Conservation (phyloP, 2,113 vertebrate genomes). For the Daubentonia madagascariensis region DNA sequence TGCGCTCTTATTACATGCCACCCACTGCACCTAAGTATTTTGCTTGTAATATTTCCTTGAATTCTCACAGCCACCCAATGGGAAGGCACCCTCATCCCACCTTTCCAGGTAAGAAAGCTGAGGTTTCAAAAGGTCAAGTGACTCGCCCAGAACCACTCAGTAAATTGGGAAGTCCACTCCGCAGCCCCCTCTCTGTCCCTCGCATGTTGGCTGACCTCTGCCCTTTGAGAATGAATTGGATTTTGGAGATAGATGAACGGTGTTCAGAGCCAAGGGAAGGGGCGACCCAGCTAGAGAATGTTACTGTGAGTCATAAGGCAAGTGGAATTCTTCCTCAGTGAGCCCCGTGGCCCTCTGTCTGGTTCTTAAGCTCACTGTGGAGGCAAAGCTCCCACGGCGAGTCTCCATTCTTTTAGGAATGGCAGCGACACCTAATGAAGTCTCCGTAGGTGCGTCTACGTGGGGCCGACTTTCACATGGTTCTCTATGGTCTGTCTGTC, state of each 20-base stretch:
- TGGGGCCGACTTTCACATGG: no score
- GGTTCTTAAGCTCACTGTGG: not conserved
- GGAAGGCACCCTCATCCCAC: not conserved
- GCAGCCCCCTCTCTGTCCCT: not conserved
- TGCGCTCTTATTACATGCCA: accelerated
- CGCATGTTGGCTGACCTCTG: not conserved
- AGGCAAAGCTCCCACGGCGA: not conserved
- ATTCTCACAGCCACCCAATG: not conserved
- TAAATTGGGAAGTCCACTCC: not conserved
- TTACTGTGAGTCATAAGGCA: not conserved
- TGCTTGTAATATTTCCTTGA: no score
- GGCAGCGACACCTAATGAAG: no score
- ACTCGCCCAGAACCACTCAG: no score
- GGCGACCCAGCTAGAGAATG: no score
- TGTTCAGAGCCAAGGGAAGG: not conserved
- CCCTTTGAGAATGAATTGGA: not conserved
- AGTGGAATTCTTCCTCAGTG: accelerated
- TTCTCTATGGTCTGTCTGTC: not conserved
- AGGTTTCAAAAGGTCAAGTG: not conserved
- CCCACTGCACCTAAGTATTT: accelerated
- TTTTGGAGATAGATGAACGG: not conserved
- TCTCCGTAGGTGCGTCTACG: accelerated
- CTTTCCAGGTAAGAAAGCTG: not conserved
- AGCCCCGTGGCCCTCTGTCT: not conserved
- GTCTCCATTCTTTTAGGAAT: not conserved